phyloP scores from a whole-genome alignment of 2,888 invertebrate species.

The Oxytorus armatus region DNA sequence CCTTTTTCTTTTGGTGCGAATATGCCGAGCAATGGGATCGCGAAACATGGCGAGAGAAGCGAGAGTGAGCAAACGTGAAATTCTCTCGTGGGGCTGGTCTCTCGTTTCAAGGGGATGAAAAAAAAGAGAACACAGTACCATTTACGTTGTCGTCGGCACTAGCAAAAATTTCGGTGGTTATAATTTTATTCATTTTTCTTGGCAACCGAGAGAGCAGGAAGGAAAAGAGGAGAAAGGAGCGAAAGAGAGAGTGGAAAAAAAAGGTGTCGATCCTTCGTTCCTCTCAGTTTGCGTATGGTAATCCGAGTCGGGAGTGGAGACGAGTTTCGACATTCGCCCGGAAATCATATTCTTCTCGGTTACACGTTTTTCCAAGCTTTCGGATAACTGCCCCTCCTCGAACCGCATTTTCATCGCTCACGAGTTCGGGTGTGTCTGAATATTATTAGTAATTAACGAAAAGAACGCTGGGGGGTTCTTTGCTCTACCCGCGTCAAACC shows the following conservation, averaged over 20 bases:
- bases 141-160: constrained; percentile 59
- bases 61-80: constrained; percentile 26
- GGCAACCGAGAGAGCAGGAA: constrained; percentile 36
- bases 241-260: constrained; percentile 6
- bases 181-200: constrained; percentile 82
- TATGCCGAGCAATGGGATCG: background rate
- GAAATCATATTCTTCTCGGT: constrained; percentile 45
- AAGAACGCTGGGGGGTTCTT: constrained; percentile 73
- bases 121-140: constrained; percentile 24
- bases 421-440: constrained; percentile 76
- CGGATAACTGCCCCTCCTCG: constrained; percentile 18
- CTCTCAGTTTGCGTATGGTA: constrained; percentile 79
- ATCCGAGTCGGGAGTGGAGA: constrained; percentile 68
- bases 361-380: constrained; percentile 41
- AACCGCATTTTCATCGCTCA: constrained; percentile 74
- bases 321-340: constrained; percentile 42
- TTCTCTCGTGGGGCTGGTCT: constrained; percentile 37
- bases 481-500: background rate
- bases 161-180: constrained; percentile 70
- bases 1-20: background rate
- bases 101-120: constrained; percentile 26
- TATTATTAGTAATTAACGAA: constrained; percentile 84
- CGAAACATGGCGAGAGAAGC: background rate
- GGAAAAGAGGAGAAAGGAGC: constrained; percentile 25
- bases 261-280: constrained; percentile 67